Conservation (phyloP, 2,113 vertebrate genomes). For the Epinephelus fuscoguttatus region DNA sequence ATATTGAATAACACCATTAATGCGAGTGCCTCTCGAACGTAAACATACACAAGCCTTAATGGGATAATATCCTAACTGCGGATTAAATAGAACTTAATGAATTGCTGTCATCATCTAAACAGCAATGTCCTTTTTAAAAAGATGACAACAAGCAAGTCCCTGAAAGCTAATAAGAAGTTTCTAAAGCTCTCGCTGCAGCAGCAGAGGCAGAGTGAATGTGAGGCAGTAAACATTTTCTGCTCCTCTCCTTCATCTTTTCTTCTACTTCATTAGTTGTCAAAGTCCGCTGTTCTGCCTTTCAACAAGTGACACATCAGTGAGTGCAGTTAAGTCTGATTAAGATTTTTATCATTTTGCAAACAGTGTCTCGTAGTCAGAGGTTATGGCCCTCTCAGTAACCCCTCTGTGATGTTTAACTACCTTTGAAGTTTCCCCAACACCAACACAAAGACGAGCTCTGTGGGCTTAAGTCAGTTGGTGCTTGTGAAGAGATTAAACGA, state of each 20-base stretch:
- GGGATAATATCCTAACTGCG: slow-evolving; percentile 54
- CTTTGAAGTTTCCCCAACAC: slow-evolving; percentile 77
- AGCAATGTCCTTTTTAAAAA: slow-evolving; percentile 41
- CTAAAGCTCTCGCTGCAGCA: background rate
- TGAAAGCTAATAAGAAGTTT: slow-evolving; percentile 26
- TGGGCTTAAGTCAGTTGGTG: slow-evolving; percentile 67
- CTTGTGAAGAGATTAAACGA: slow-evolving; percentile 71
- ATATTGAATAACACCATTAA: slow-evolving; percentile 68
- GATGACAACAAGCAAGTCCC: slow-evolving; percentile 32
- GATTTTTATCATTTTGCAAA: slow-evolving; percentile 58
- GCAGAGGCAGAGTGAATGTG: slow-evolving; percentile 3
- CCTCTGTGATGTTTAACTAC: slow-evolving; percentile 75
- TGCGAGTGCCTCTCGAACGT: slow-evolving; percentile 57
- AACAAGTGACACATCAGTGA: slow-evolving; percentile 52
- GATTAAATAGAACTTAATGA: slow-evolving; percentile 62
- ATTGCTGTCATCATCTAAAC: slow-evolving; percentile 53
- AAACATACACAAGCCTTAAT: slow-evolving; percentile 74
- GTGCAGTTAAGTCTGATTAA: slow-evolving; percentile 54
- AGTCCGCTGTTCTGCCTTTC: slow-evolving; percentile 40
- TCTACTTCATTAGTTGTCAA: slow-evolving; percentile 1
- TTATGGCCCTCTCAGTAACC: slow-evolving; percentile 55
- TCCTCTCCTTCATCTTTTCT: slow-evolving; percentile 15
- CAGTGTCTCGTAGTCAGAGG: slow-evolving; percentile 63
- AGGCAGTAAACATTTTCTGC: background rate
- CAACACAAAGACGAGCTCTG: slow-evolving; percentile 77